phyloP scores from a whole-genome alignment of 1,140 invertebrate species.

The Ridgeia piscesae region DNA sequence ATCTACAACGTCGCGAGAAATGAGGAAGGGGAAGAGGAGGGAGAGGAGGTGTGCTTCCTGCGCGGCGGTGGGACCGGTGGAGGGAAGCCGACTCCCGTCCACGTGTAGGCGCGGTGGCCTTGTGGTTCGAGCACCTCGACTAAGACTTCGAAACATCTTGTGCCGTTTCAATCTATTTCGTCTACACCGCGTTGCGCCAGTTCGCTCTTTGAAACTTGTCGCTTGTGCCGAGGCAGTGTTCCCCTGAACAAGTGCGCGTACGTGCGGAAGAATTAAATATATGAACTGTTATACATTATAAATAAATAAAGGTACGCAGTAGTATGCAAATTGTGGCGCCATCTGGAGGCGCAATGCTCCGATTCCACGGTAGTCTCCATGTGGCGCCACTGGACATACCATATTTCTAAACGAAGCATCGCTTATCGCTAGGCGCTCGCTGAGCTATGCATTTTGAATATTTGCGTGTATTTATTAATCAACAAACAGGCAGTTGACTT shows the following conservation, averaged over 20 bases:
- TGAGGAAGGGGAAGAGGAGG: not conserved
- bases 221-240: no score
- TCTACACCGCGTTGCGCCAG: no score
- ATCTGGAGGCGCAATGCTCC: not conserved
- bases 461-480: not conserved
- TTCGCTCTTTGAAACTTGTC: no score
- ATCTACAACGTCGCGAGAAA: not conserved
- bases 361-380: not conserved
- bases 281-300: no score
- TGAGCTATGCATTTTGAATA: not conserved
- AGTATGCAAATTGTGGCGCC: not conserved
- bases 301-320: no score
- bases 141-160: no score
- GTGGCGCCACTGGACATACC: not conserved
- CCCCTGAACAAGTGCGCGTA: no score
- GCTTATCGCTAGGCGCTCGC: not conserved
- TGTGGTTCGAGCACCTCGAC: no score
- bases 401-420: not conserved
- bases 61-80: not conserved
- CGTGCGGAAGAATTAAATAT: no score
- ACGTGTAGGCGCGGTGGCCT: not conserved
- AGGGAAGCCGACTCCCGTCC: not conserved
- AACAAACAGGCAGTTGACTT: not conserved
- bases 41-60: not conserved
- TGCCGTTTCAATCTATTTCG: no score